Percentiles rank a stretch among this genome's conserved stretches.
Evolutionary conservation across 1,140 invertebrate species (phyloP).

Genomic region (Bombus vancouverensis): DNA sequence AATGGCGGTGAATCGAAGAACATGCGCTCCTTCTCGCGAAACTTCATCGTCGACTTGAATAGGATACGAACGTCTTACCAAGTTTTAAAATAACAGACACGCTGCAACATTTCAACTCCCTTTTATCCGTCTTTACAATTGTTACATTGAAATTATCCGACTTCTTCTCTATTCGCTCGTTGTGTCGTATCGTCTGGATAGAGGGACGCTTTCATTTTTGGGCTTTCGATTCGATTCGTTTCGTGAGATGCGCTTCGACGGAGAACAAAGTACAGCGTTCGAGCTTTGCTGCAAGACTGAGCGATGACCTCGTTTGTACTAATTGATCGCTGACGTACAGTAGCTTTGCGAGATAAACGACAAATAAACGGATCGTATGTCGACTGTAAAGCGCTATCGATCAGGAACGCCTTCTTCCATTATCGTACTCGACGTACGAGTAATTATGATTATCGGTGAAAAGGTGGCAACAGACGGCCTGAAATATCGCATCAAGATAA

Average conservation of each 20-base stretch:
- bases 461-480: not conserved
- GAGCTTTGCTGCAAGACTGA: not conserved
- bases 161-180: too few relatives aligned
- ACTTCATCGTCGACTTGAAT: not conserved
- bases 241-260: not conserved
- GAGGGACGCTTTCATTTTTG: too few relatives aligned
- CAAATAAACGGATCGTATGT: constrained; percentile 24
- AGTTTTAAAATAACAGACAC: too few relatives aligned
- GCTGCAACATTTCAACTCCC: too few relatives aligned
- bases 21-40: too few relatives aligned
- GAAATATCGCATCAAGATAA: not conserved
- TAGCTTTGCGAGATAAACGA: constrained; percentile 29
- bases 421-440: not conserved
- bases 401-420: not conserved
- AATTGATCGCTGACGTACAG: constrained; percentile 37
- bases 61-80: too few relatives aligned
- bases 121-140: too few relatives aligned
- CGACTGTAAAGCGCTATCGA: constrained; percentile 12
- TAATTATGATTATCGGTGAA: constrained; percentile 10
- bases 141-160: too few relatives aligned
- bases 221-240: not conserved
- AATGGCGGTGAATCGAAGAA: not conserved
- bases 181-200: too few relatives aligned
- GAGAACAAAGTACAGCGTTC: not conserved
- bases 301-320: constrained; percentile 28